A percentile compares a stretch with the other conserved stretches of the same genome.
These are phyloP conservation scores for Theocolax elegans DNA, from an alignment of 1,140 invertebrate species.

Conservation along the genomic window DNA sequence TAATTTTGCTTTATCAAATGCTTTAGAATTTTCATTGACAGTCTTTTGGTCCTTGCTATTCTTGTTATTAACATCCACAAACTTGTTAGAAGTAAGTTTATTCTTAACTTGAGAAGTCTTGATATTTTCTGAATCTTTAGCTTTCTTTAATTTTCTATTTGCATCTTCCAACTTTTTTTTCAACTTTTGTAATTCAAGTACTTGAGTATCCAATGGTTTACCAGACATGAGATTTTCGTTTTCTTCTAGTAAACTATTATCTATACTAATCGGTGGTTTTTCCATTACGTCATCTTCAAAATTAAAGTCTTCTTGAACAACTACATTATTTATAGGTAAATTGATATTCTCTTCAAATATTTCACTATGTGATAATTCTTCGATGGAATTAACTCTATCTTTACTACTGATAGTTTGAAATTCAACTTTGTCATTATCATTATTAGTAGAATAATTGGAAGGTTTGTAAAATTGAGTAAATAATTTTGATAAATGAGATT, in stretches of 20 bases:
- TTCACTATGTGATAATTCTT: no score
- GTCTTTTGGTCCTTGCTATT: not conserved
- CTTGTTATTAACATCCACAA: not conserved
- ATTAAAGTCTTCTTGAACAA: not conserved
- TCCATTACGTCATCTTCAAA: not conserved
- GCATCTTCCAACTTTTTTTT: not conserved
- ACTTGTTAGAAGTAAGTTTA: not conserved
- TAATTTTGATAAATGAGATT: not conserved
- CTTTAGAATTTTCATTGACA: slow-evolving; percentile 38
- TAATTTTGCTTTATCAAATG: slow-evolving; percentile 71
- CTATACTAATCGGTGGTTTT: no score
- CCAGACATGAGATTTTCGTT: no score
- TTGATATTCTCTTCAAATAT: no score
- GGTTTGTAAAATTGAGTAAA: not conserved
- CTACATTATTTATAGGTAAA: not conserved
- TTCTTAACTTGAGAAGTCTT: not conserved
- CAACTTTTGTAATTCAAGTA: no score
- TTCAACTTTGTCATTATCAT: not conserved
- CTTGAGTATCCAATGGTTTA: no score
- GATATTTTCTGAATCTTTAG: not conserved
- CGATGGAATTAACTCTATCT: no score
- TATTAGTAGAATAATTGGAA: no score
- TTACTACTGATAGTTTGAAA: not conserved
- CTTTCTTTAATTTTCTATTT: not conserved
- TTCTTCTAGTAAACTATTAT: not conserved